Evolutionary conservation across 2,888 invertebrate genomes (phyloP), one percentile per base, ranked within the genome.

Genomic region (Caenorhabditis sinica): DNA sequence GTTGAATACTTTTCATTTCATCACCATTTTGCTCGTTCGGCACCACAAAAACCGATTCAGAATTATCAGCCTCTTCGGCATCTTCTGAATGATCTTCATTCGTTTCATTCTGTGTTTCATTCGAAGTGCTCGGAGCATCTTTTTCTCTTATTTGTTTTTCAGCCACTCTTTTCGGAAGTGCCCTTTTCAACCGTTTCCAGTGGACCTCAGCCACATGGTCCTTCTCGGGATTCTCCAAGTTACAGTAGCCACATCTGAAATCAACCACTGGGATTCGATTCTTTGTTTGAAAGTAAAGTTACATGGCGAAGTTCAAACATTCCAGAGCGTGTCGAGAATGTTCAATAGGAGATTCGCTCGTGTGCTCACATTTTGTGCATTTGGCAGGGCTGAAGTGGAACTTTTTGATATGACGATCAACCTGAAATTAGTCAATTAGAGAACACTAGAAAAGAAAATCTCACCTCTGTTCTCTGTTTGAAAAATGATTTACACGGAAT

Each of bases 401-500:
- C 51, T 83, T 85, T 36, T 77, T 80, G 33, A 87, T 79, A 49
- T 89, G 89, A 11, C 89, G 86, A 63, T 89, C 89, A 23, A 89
- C 33, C 85, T 88, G 65, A 53, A 79, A 74, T 60, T 25, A 0
- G 60, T 25, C 20, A 25, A 4, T 15, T 71, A 40, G 6, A 40
- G 13, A 40, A 40, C 9, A 40, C 40, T 40, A 40, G 13, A 13
- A 6, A 6, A 36, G 5, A 58, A 15, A 11, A 36, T 20, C 20
- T 20, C 33, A 86, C 86, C 72, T 87, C 86, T 49, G 82, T 66
- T 33, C 88, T 43, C 53, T 88, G 88, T 30, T 68, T 68, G 61
- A 88, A 88, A 49, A 69, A 66, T 45, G 65, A 43, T 28, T 77
- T 66, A 65, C 88, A 88, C 11, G 68, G 83, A 0, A 71, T n/a